Percentiles rank a stretch among this genome's conserved stretches.
Conservation (phyloP, 2,888 invertebrate genomes). For the Calliscelio sp. region DNA sequence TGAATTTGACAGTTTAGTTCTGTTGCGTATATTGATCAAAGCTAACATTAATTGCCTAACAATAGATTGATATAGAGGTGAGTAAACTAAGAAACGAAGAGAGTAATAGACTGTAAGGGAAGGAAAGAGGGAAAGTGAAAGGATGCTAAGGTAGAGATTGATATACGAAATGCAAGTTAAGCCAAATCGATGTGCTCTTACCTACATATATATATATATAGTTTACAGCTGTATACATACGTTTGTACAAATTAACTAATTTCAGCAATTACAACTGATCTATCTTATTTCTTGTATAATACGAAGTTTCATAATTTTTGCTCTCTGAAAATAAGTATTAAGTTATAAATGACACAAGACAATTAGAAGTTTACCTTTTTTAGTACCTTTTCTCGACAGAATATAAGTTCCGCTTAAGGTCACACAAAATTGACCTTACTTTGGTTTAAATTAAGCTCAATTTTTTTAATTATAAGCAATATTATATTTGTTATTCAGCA, state of each 20-base stretch:
- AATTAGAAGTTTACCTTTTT: too few species aligned
- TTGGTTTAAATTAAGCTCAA: too few species aligned
- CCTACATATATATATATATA: too few species aligned
- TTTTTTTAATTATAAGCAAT: too few species aligned
- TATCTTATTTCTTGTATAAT: neutral
- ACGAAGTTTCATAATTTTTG: too few species aligned
- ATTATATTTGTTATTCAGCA: too few species aligned
- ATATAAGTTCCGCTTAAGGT: too few species aligned
- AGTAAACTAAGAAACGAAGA: conserved; percentile 20
- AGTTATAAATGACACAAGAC: too few species aligned
- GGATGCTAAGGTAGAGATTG: neutral
- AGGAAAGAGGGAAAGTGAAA: neutral
- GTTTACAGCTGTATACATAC: conserved; percentile 28
- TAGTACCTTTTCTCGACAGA: too few species aligned
- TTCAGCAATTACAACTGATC: conserved; percentile 22
- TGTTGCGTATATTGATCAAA: conserved; percentile 38
- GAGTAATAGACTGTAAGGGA: conserved; percentile 5
- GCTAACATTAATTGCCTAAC: conserved; percentile 41
- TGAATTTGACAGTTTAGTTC: conserved; percentile 50
- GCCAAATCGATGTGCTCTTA: conserved; percentile 30
- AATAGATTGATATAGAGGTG: conserved; percentile 40
- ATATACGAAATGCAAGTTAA: conserved; percentile 47
- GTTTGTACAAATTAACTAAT: conserved; percentile 17
- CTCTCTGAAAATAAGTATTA: too few species aligned
- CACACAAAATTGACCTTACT: too few species aligned